Evolutionary conservation across 2,113 vertebrate genomes (phyloP).

Genomic region (Centropristis striata): DNA sequence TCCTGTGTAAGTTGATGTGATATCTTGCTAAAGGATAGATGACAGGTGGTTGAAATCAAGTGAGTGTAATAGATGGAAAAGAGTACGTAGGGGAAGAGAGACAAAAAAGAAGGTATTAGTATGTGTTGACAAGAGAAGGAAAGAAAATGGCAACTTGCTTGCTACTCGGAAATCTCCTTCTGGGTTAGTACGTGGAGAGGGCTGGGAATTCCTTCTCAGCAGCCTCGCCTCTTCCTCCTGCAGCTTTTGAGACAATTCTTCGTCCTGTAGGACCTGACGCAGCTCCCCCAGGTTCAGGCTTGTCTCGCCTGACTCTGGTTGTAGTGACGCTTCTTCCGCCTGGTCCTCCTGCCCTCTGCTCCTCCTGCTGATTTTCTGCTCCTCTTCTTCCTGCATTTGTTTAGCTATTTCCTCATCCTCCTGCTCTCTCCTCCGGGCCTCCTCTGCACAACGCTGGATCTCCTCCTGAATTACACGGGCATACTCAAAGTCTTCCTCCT

Average conservation of each 20-base stretch:
- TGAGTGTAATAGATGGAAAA: no score
- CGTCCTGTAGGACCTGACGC: conserved; percentile 83
- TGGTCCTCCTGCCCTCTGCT: conserved; percentile 57
- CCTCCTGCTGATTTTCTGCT: conserved; percentile 66
- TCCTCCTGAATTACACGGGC: conserved; percentile 83
- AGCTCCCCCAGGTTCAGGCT: conserved; percentile 75
- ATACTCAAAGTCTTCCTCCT: conserved; percentile 84
- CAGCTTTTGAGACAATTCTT: conserved; percentile 80
- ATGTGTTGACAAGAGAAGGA: no score
- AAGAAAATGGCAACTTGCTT: no score
- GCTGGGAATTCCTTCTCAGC: conserved; percentile 49
- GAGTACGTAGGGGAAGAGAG: no score
- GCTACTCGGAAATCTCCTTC: conserved; percentile 81
- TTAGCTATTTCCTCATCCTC: conserved; percentile 87
- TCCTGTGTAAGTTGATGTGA: no score
- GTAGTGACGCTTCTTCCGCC: conserved; percentile 47
- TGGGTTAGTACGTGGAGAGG: conserved; percentile 43
- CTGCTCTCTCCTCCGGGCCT: conserved; percentile 75
- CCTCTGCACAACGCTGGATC: conserved; percentile 77
- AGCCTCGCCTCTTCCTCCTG: conserved; percentile 80
- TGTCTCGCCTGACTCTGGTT: conserved; percentile 29
- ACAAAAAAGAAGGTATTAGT: no score
- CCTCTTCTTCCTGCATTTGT: conserved; percentile 86
- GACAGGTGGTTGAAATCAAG: no score
- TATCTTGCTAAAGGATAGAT: no score